A percentile compares a stretch with the other conserved stretches of the same genome.
These are phyloP conservation scores for Psittacara wagleri DNA, from an alignment of 2,113 vertebrate genomes.

Conservation along the genomic window DNA sequence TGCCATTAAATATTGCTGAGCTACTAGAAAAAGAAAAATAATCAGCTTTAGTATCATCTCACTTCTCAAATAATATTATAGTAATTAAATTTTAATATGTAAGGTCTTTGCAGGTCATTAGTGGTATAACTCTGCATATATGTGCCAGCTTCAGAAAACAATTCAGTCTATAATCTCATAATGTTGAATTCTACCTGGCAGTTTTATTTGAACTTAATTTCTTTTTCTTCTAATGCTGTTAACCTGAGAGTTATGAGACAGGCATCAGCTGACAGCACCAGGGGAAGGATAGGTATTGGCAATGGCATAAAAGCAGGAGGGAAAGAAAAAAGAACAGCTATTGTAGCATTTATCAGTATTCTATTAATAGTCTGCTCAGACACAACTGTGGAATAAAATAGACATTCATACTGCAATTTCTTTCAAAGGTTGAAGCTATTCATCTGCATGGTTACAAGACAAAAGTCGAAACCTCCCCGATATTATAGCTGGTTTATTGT, in stretches of 20 bases:
- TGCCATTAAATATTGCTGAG: neutral
- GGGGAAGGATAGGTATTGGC: slow-evolving; percentile 65
- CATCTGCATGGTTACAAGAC: slow-evolving; percentile 40
- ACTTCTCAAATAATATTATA: neutral
- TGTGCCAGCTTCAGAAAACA: slow-evolving; percentile 25
- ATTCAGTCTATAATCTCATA: slow-evolving; percentile 27
- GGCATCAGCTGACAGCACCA: slow-evolving; percentile 50
- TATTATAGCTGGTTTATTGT: neutral
- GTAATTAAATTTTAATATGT: slow-evolving; percentile 25
- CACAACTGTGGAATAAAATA: slow-evolving; percentile 58
- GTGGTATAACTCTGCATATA: neutral
- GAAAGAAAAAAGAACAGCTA: slow-evolving; percentile 38
- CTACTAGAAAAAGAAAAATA: neutral
- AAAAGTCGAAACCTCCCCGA: neutral
- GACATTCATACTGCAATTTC: slow-evolving; percentile 42
- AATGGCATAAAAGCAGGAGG: slow-evolving; percentile 65
- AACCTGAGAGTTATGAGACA: slow-evolving; percentile 67
- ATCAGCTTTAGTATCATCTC: neutral
- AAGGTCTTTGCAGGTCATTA: slow-evolving; percentile 34
- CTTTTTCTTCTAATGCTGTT: slow-evolving; percentile 62
- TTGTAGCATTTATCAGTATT: slow-evolving; percentile 68
- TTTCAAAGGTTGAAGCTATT: slow-evolving; percentile 61
- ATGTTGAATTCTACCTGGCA: slow-evolving; percentile 63
- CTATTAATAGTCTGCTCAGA: slow-evolving; percentile 53
- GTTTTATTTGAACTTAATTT: slow-evolving; percentile 73